Base-by-base conservation (phyloP, 2,888 invertebrate species). In the Hermaeophaga mercurialis region DNA sequence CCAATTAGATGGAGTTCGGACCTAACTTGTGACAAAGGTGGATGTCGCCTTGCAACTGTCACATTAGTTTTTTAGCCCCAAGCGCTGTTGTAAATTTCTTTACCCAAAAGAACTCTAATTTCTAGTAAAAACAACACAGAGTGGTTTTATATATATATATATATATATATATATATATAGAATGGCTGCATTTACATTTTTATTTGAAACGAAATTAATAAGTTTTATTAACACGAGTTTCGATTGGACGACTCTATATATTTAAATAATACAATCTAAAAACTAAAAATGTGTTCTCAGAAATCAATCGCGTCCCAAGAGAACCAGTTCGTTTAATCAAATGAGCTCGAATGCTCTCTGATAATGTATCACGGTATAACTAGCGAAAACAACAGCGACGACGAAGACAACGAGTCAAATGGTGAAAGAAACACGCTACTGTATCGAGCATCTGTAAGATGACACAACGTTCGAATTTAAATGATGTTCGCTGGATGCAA, bases 1-100 rank as follows among this genome's bases (percentile, higher is more conserved):
- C 75, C 75, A 76, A 76, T 76, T 76, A 75, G 75, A 72, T 68
- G 70, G 70, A 73, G 71, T 71, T 66, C 66, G 69, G 64, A 65
- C 66, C 64, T 59, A 66, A 66, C 67, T 68, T 69, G 70, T 72
- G 71, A 73, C 73, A 69, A 69, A 64, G 59, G 64, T 59, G 56
- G 49, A 55, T 33, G 54, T 41, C 38, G 49, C 41, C 50, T 50
- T 50, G 31, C 41, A 41, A 50, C 50, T 50, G 50, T 52, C 52
- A 52, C 43, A 34, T 52, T 52, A 52, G 52, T 52, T 52, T 34
- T 52, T 52, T 52, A 52, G 43, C 44, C 17, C 22, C 34, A 43
- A 34, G n/a, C 14, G 24, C 50, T 50, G 28, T 38, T 48, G 39
- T 38, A 38, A 28, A 41, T 50, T 50, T 26, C 39, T 19, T 19